Conservation (phyloP, 1,140 invertebrate genomes). For the Rhizoglyphus robini region DNA sequence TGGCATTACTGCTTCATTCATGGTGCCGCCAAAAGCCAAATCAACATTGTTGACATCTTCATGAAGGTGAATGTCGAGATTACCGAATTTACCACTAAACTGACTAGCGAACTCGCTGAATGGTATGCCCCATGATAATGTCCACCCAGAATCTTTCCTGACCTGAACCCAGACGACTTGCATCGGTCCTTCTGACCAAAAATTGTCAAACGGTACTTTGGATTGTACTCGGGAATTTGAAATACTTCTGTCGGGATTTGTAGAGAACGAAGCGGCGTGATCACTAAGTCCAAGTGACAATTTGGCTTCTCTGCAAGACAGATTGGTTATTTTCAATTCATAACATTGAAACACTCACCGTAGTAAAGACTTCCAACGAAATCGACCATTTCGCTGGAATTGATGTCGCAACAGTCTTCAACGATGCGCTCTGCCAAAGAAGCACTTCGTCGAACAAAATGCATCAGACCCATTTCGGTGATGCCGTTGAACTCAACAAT, state of each 20-base stretch:
- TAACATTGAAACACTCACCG: background rate
- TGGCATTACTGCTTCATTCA: too few species aligned
- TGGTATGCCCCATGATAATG: background rate
- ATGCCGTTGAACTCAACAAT: background rate
- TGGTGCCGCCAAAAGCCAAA: too few species aligned
- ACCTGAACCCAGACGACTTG: background rate
- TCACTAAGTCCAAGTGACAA: background rate
- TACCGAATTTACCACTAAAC: background rate
- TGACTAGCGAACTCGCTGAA: background rate
- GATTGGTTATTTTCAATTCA: background rate
- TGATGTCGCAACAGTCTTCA: slow-evolving; percentile 13
- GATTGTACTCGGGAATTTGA: background rate
- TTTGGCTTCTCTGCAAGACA: background rate
- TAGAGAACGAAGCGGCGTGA: background rate
- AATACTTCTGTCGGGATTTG: background rate
- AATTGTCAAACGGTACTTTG: background rate
- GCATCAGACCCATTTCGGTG: background rate
- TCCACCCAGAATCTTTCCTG: background rate
- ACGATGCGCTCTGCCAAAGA: background rate
- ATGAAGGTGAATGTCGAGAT: background rate
- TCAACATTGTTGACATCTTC: background rate
- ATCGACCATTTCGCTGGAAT: background rate
- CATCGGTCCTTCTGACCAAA: background rate
- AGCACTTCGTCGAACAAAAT: background rate
- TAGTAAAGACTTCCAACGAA: background rate